Percentiles rank a stretch among this genome's conserved stretches.
phyloP scores from a whole-genome alignment of 2,113 vertebrate genomes.

The Hyaena hyaena region DNA sequence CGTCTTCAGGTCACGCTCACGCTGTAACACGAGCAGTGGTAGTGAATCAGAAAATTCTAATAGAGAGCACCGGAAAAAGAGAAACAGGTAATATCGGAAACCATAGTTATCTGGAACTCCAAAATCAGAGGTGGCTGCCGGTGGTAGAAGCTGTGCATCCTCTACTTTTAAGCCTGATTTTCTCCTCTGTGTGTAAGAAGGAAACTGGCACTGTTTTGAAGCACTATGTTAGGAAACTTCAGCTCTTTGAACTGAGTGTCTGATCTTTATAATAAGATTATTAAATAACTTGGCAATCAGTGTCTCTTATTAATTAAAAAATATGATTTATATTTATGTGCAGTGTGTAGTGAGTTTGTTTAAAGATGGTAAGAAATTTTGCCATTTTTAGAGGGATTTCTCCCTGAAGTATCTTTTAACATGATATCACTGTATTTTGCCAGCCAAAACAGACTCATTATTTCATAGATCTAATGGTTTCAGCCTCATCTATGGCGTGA shows the following conservation, averaged over 20 bases:
- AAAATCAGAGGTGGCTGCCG: background rate
- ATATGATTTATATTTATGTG: background rate
- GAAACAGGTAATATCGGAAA: constrained; percentile 87
- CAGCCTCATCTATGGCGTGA: background rate
- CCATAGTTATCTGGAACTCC: background rate
- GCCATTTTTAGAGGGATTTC: background rate
- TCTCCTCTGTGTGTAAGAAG: background rate
- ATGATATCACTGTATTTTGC: background rate
- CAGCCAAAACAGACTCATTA: background rate
- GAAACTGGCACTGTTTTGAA: background rate
- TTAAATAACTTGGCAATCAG: constrained; percentile 13
- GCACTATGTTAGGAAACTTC: background rate
- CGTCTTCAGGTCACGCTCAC: constrained; percentile 89
- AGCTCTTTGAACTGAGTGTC: background rate
- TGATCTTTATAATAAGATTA: background rate
- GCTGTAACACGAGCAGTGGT: constrained; percentile 94
- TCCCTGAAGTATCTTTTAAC: background rate
- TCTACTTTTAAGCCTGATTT: background rate
- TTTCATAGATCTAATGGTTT: background rate
- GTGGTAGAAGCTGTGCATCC: background rate
- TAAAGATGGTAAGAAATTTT: background rate
- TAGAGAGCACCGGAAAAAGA: constrained; percentile 92
- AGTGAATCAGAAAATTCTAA: constrained; percentile 94
- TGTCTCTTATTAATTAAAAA: background rate
- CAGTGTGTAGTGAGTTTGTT: background rate